These are phyloP conservation scores for Platycercus adscitus DNA, from an alignment of 2,113 vertebrate species.

Conservation along the genomic window DNA sequence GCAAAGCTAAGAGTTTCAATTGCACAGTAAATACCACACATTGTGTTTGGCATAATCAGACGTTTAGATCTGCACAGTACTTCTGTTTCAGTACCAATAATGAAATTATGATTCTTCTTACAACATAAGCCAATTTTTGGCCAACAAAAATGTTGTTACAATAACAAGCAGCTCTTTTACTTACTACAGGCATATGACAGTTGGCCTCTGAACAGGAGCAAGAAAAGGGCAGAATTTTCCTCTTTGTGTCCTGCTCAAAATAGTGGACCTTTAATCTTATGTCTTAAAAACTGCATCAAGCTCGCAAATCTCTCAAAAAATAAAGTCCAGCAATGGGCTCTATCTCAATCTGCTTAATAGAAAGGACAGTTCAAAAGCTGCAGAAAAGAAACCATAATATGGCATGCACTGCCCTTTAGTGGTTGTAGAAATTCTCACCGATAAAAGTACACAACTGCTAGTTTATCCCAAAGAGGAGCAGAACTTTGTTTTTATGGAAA, in stretches of 20 bases:
- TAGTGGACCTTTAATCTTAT: neutral
- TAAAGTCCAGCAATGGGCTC: neutral
- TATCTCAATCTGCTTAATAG: neutral
- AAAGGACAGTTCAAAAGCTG: neutral
- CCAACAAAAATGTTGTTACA: conserved; percentile 8
- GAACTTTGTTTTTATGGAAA: neutral
- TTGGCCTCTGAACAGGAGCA: neutral
- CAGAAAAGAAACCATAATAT: conserved; percentile 16
- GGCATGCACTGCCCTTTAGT: conserved; percentile 62
- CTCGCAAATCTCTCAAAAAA: neutral
- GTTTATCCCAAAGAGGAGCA: neutral
- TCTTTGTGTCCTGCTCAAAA: neutral
- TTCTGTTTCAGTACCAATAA: neutral
- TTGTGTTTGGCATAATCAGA: conserved; percentile 29
- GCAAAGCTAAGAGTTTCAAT: conserved; percentile 15
- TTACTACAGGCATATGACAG: neutral
- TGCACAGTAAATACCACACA: conserved; percentile 14
- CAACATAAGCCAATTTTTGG: neutral
- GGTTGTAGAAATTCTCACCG: conserved; percentile 28
- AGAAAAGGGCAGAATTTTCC: neutral
- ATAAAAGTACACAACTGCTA: neutral
- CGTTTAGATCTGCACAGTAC: neutral
- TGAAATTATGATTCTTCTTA: conserved; percentile 1
- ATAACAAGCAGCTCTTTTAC: neutral
- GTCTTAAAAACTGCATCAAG: neutral